A percentile compares a stretch with the other conserved stretches of the same genome.
phyloP scores from a whole-genome alignment of 2,797 vertebrate species.

The Micrastur ruficollis region DNA sequence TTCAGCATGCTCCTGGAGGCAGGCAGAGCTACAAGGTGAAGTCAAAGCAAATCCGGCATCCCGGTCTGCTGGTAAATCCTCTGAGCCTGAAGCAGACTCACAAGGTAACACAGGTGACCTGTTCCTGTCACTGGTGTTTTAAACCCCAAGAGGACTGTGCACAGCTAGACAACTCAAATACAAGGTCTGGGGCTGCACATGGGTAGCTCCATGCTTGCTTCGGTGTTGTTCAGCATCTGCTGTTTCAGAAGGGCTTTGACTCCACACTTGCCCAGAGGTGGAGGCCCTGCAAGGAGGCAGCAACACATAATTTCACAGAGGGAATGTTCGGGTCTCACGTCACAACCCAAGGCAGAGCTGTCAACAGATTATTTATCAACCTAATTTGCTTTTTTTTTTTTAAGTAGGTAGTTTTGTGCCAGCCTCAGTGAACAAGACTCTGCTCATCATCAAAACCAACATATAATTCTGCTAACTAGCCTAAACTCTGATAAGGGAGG shows the following conservation, averaged over 20 bases:
- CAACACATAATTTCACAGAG: neutral
- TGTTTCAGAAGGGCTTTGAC: neutral
- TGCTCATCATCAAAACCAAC: neutral
- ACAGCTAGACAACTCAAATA: neutral
- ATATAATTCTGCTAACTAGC: neutral
- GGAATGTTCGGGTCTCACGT: neutral
- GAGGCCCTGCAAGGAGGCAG: neutral
- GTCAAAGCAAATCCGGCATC: neutral
- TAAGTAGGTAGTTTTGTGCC: neutral
- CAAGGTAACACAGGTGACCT: neutral
- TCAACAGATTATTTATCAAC: neutral
- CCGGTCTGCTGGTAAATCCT: neutral
- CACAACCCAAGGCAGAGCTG: neutral
- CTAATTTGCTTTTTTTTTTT: neutral
- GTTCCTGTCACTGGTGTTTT: neutral
- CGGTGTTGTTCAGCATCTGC: neutral
- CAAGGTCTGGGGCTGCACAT: accelerated
- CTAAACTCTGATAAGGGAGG: neutral
- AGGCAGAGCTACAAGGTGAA: neutral
- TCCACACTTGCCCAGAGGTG: neutral
- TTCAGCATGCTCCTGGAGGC: neutral
- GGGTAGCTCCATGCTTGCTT: neutral
- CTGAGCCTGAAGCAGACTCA: neutral
- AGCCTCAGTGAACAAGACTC: neutral
- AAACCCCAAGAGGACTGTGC: neutral